Percentiles rank a stretch among this genome's conserved stretches.
Evolutionary conservation across 2,797 vertebrate species (phyloP).

Genomic region (Morus bassanus): DNA sequence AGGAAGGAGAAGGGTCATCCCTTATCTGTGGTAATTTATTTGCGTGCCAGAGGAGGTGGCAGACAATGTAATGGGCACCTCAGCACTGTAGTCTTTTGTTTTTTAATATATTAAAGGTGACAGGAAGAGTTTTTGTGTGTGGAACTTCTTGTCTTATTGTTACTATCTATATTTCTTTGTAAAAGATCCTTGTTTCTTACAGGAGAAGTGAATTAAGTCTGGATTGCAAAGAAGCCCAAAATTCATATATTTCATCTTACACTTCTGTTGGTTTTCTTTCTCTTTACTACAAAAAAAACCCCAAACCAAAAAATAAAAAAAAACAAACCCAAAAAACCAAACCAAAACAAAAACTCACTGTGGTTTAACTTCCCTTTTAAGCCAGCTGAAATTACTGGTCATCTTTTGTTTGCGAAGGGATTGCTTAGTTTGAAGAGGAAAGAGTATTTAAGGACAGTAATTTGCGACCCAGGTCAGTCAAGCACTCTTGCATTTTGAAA

Average conservation of each 20-base stretch:
- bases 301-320: too few species aligned
- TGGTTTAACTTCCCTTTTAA: background rate
- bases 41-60: background rate
- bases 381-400: constrained; percentile 5
- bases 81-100: background rate
- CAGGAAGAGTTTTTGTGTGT: background rate
- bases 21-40: background rate
- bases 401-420: constrained; percentile 1
- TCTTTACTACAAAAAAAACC: background rate
- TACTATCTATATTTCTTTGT: background rate
- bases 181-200: background rate
- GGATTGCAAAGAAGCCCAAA: background rate
- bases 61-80: background rate
- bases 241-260: background rate
- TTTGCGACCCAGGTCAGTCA: background rate
- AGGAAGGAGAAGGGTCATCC: background rate
- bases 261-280: background rate
- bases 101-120: background rate
- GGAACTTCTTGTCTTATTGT: background rate
- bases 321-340: too few species aligned
- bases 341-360: background rate
- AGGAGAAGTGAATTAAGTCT: background rate
- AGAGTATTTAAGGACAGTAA: background rate
- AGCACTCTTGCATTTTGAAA: background rate
- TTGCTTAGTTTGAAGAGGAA: constrained; percentile 1